Evolutionary conservation across 2,797 vertebrate species (phyloP).

Genomic region (Parauchenoglanis ngamensis): DNA sequence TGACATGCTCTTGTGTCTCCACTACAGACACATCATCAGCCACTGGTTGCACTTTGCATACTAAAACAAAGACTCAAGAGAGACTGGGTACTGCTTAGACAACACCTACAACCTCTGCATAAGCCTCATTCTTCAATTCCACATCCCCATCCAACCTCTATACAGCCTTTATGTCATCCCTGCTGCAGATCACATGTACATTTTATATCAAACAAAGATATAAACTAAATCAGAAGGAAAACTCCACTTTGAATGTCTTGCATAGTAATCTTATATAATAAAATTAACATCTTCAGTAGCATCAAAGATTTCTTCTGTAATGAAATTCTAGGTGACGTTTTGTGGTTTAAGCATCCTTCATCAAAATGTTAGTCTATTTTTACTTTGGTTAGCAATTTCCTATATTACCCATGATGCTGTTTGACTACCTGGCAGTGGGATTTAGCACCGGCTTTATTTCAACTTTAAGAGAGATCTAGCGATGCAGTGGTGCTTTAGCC

Average conservation of each 20-base stretch:
- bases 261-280: neutral
- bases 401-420: neutral
- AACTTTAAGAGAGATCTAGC: neutral
- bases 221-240: neutral
- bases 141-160: neutral
- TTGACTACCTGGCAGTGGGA: no score
- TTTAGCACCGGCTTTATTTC: neutral
- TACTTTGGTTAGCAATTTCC: neutral
- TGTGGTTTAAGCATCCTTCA: neutral
- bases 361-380: neutral
- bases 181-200: neutral
- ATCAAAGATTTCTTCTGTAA: neutral
- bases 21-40: constrained; percentile 54
- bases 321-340: neutral
- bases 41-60: constrained; percentile 56
- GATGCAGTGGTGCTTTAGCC: neutral
- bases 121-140: neutral
- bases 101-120: neutral
- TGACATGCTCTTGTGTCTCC: constrained; percentile 59
- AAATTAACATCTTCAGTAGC: neutral
- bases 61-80: constrained; percentile 44
- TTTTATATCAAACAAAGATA: neutral
- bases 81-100: constrained; percentile 13
- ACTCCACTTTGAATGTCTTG: neutral
- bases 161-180: neutral